A percentile compares a stretch with the other conserved stretches of the same genome.
Conservation (phyloP, 1,140 invertebrate species). For the Drosophila virilis region DNA sequence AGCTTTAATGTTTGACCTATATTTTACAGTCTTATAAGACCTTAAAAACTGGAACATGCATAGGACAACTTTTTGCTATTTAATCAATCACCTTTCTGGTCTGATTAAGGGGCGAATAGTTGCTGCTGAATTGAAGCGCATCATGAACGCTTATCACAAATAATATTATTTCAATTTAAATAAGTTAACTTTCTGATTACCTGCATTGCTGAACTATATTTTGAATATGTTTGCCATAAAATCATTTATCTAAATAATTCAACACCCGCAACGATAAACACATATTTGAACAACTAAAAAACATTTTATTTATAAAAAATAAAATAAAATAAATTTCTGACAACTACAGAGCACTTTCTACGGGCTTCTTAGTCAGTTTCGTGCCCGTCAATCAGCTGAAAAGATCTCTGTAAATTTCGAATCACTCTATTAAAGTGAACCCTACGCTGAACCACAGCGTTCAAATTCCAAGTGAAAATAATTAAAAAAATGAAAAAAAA, state of each 20-base stretch:
- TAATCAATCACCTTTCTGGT: background rate
- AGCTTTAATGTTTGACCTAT: too few relatives aligned
- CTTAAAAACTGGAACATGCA: too few relatives aligned
- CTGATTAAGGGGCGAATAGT: background rate
- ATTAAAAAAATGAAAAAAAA: constrained; percentile 50
- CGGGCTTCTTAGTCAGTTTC: constrained; percentile 26
- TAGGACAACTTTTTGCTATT: background rate
- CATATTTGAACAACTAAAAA: background rate
- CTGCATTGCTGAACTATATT: background rate
- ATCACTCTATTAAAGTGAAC: constrained; percentile 60
- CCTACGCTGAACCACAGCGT: constrained; percentile 57
- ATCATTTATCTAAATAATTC: constrained; percentile 6
- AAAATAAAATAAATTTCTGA: background rate
- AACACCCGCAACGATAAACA: constrained; percentile 24
- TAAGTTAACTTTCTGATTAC: background rate
- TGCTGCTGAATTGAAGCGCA: too few relatives aligned
- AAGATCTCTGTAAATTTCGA: constrained; percentile 54
- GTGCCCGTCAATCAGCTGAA: constrained; percentile 39
- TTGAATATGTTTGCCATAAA: background rate
- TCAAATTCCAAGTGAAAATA: constrained; percentile 76
- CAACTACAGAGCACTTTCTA: constrained; percentile 46
- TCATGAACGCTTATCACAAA: background rate
- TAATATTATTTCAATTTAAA: too few relatives aligned
- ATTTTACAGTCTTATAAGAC: background rate
- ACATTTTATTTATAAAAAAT: constrained; percentile 29